These are phyloP conservation scores for Chloropsis hardwickii DNA, from an alignment of 2,113 vertebrate genomes.

Conservation along the genomic window DNA sequence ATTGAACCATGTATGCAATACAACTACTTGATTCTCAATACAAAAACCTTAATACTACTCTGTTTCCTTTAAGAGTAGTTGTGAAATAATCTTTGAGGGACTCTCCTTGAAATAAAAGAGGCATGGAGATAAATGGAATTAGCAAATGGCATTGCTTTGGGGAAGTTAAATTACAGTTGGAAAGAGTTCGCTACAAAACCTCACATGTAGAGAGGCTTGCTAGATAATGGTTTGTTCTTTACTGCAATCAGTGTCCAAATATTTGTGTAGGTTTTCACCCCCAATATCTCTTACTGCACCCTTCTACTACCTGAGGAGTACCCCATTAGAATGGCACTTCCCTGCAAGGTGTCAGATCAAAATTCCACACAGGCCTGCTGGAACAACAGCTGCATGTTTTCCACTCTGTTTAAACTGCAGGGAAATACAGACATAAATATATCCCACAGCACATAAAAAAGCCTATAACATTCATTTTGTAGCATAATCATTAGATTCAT, in stretches of 20 bases:
- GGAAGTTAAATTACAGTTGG: background rate
- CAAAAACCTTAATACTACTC: background rate
- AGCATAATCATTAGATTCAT: background rate
- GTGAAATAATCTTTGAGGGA: background rate
- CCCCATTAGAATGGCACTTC: background rate
- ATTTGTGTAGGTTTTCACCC: background rate
- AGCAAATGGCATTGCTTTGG: background rate
- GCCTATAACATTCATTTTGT: background rate
- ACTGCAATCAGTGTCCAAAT: background rate
- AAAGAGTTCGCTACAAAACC: background rate
- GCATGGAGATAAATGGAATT: background rate
- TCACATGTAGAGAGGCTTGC: background rate
- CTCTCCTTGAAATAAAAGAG: background rate
- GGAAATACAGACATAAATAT: background rate
- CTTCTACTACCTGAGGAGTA: background rate
- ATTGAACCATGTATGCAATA: background rate
- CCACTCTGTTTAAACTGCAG: background rate
- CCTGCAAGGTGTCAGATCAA: background rate
- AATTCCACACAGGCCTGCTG: background rate
- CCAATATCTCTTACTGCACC: rapidly evolving
- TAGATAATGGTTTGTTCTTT: background rate
- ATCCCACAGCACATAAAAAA: background rate
- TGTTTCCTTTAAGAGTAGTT: background rate
- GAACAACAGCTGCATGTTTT: background rate
- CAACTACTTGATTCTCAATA: background rate